phyloP scores from a whole-genome alignment of 53 echinoderm and acorn worm genomes.

The Pentamera pediparva region DNA sequence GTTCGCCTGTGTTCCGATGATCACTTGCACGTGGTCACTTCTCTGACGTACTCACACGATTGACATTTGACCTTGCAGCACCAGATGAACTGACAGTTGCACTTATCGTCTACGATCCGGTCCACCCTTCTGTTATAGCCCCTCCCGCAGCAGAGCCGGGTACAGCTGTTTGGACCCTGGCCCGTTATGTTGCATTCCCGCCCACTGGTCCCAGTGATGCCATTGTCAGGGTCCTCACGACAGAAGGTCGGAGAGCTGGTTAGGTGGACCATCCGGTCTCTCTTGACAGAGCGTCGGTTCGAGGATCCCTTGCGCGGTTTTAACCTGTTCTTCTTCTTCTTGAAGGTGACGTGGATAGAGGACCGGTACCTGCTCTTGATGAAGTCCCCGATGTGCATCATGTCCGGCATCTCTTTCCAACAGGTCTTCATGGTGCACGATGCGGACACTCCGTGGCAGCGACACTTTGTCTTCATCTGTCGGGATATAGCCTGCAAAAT shows the following conservation, averaged over 20 bases:
- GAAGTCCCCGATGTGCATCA: constrained; percentile 63
- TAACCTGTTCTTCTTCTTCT: constrained; percentile 58
- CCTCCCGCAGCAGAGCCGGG: constrained; percentile 78
- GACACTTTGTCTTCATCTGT: constrained; percentile 62
- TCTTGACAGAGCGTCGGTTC: constrained; percentile 37
- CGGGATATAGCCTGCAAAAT: constrained; percentile 52
- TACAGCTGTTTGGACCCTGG: constrained; percentile 60
- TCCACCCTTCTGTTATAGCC: constrained; percentile 88
- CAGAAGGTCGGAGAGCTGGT: constrained; percentile 74
- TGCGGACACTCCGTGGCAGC: constrained; percentile 68
- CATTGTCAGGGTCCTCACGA: constrained; percentile 34
- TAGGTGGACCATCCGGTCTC: constrained; percentile 52
- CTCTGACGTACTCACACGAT: constrained; percentile 65
- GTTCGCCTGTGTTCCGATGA: background rate
- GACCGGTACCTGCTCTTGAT: constrained; percentile 54
- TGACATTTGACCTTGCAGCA: constrained; percentile 90
- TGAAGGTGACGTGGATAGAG: constrained; percentile 55
- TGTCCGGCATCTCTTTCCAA: constrained; percentile 81
- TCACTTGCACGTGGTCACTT: constrained; percentile 87
- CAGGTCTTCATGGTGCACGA: constrained; percentile 85
- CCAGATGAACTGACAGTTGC: constrained; percentile 94
- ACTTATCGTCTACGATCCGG: constrained; percentile 54
- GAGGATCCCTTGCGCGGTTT: constrained; percentile 44
- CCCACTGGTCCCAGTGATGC: constrained; percentile 75
- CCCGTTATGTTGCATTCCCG: constrained; percentile 84